phyloP scores from a whole-genome alignment of 2,113 vertebrate genomes.

The Leptocoma aspasia region DNA sequence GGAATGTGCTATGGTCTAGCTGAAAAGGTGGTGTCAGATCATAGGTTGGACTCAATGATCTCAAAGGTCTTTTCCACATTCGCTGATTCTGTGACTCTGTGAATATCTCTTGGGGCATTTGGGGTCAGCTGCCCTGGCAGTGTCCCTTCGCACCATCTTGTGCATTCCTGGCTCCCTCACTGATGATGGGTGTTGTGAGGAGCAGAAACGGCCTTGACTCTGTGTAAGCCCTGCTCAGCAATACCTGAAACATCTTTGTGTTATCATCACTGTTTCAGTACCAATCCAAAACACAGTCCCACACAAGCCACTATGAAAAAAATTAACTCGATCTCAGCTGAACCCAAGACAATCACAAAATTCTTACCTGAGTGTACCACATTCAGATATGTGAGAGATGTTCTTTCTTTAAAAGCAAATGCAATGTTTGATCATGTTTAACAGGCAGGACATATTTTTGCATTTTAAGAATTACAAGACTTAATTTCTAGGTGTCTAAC shows the following conservation, averaged over 20 bases:
- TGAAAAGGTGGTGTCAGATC: not conserved
- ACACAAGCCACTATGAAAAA: not conserved
- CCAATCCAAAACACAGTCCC: not conserved
- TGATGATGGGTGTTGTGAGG: fast-evolving
- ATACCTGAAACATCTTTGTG: not conserved
- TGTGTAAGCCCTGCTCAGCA: not conserved
- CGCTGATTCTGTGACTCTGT: not conserved
- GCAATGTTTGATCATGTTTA: not conserved
- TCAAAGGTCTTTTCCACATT: not conserved
- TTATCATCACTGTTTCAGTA: not conserved
- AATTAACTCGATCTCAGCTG: not conserved
- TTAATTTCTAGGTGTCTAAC: not conserved
- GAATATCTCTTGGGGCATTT: not conserved
- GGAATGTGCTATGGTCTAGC: not conserved
- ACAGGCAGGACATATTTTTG: not conserved
- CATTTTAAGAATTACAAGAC: not conserved
- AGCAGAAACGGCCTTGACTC: not conserved
- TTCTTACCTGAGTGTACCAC: not conserved
- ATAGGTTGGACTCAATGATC: not conserved
- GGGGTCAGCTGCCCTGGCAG: not conserved
- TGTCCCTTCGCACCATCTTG: not conserved
- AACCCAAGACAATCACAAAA: not conserved
- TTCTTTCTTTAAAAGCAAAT: not conserved
- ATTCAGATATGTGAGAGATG: not conserved
- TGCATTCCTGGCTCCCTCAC: not conserved